phyloP scores from a whole-genome alignment of 2,888 invertebrate genomes.

The Metallyticus violacea region DNA sequence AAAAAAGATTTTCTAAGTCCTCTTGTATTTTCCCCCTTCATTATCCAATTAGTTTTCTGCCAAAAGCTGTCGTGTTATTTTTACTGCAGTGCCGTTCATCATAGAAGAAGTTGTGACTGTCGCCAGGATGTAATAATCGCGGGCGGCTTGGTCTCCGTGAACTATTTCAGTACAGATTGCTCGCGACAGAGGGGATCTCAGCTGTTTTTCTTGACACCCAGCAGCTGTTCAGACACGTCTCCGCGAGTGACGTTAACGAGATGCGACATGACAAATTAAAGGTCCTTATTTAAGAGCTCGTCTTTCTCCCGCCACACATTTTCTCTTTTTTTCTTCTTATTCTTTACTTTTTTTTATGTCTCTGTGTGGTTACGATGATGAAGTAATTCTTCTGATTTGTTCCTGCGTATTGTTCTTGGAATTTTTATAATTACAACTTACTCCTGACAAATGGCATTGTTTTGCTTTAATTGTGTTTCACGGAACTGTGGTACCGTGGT shows the following conservation, averaged over 20 bases:
- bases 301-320: not conserved
- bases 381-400: not conserved
- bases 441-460: too few relatives aligned
- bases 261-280: constrained; percentile 31
- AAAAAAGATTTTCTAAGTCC: too few relatives aligned
- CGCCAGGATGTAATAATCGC: not conserved
- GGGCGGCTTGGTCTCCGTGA: not conserved
- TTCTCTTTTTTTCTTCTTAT: not conserved
- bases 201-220: constrained; percentile 8
- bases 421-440: too few relatives aligned
- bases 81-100: not conserved
- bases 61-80: not conserved
- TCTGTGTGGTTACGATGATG: not conserved
- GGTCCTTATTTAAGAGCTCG: constrained; percentile 11
- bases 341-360: too few relatives aligned
- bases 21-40: not conserved
- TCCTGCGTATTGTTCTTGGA: not conserved
- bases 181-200: not conserved
- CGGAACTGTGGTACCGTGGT: too few relatives aligned
- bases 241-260: constrained; percentile 24
- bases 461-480: too few relatives aligned
- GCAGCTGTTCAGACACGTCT: constrained; percentile 20
- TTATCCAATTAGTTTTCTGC: not conserved
- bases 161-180: constrained; percentile 13
- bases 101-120: not conserved